phyloP scores from a whole-genome alignment of 2,888 invertebrate genomes.

The Tipula lateralis region DNA sequence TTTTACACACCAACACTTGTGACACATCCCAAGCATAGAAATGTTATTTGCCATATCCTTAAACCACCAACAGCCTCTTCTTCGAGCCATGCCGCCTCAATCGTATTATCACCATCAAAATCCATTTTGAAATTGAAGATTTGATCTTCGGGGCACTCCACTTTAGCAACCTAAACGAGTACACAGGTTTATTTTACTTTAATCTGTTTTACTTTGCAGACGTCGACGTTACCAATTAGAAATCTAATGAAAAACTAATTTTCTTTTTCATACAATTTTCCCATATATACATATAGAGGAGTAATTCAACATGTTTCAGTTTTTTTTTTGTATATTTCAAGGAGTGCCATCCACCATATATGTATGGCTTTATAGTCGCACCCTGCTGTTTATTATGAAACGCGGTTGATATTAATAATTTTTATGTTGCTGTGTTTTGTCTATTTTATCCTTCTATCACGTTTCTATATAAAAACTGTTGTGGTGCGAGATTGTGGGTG shows the following conservation, averaged over 20 bases:
- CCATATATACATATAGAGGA: not conserved
- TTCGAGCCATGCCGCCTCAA: slow-evolving; percentile 65
- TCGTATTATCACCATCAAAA: slow-evolving; percentile 14
- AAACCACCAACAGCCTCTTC: slow-evolving; percentile 61
- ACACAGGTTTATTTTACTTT: not conserved
- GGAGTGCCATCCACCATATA: slow-evolving; percentile 27
- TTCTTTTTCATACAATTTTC: not conserved
- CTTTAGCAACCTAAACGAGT: not conserved
- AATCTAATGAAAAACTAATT: slow-evolving; percentile 24
- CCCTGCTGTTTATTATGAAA: slow-evolving; percentile 30
- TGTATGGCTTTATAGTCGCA: slow-evolving; percentile 4
- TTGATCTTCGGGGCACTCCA: not conserved
- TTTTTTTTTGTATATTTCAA: not conserved
- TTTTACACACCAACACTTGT: slow-evolving; percentile 56
- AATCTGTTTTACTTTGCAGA: not conserved
- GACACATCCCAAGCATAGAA: slow-evolving; percentile 62
- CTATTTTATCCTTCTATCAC: not conserved
- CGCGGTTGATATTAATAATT: slow-evolving; percentile 20
- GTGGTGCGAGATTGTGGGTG: not conserved
- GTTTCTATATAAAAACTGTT: not conserved
- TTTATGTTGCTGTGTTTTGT: not conserved
- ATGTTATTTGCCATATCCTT: slow-evolving; percentile 76
- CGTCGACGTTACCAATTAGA: not conserved
- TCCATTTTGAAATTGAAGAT: not conserved
- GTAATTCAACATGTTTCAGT: slow-evolving; percentile 26